A percentile compares a stretch with the other conserved stretches of the same genome.
These are phyloP conservation scores for Diarsia dahlii DNA, from an alignment of 2,888 invertebrate species.

Conservation along the genomic window DNA sequence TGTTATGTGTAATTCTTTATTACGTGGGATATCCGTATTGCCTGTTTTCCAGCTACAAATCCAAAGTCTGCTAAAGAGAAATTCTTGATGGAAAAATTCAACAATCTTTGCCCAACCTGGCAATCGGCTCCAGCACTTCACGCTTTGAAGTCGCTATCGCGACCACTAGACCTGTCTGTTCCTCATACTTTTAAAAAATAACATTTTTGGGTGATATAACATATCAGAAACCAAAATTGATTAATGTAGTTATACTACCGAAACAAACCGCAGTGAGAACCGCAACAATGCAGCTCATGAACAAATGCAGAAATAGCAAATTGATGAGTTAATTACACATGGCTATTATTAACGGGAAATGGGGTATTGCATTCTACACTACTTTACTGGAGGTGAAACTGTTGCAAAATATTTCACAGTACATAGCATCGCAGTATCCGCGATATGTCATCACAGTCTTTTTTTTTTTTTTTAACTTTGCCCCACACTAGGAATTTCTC, in stretches of 20 bases:
- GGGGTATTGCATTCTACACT: slow-evolving; percentile 14
- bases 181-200: not conserved
- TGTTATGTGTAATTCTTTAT: not conserved
- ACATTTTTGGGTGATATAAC: not conserved
- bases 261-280: slow-evolving; percentile 23
- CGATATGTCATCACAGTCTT: not conserved
- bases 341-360: slow-evolving; percentile 23
- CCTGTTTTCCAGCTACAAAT: not conserved
- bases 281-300: slow-evolving; percentile 38
- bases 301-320: slow-evolving; percentile 47
- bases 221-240: not conserved
- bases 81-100: not conserved
- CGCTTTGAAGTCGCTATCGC: not conserved
- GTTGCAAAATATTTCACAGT: not conserved
- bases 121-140: not conserved
- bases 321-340: slow-evolving; percentile 49
- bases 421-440: not conserved
- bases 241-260: slow-evolving; percentile 1
- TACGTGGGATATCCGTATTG: not conserved
- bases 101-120: not conserved
- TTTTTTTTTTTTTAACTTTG: too few relatives aligned
- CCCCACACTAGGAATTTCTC: too few relatives aligned
- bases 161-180: not conserved
- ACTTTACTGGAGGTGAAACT: slow-evolving; percentile 5
- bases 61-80: not conserved